Conservation (phyloP, 2,888 invertebrate species). For the Himalopsyche kuldschensis region DNA sequence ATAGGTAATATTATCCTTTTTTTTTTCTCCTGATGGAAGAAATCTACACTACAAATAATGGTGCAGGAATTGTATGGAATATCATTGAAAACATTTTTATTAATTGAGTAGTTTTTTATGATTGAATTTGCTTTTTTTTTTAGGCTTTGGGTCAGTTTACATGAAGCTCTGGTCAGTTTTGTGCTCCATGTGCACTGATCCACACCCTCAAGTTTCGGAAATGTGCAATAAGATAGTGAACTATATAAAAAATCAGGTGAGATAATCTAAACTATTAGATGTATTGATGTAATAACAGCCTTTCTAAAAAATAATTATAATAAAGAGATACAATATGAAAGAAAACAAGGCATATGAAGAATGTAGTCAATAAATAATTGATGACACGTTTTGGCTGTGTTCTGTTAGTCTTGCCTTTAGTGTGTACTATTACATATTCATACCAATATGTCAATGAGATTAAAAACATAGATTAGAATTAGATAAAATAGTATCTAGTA, state of each 20-base stretch:
- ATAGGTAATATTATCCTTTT: conserved; percentile 17
- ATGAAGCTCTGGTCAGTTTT: conserved; percentile 88
- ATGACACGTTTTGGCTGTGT: conserved; percentile 20
- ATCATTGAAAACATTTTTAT: too few species aligned
- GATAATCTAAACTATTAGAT: not conserved
- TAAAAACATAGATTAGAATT: too few species aligned
- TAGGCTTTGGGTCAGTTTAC: conserved; percentile 76
- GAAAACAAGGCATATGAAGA: too few species aligned
- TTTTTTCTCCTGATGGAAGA: too few species aligned
- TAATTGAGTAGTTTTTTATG: too few species aligned
- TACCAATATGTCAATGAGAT: not conserved
- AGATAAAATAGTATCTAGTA: too few species aligned
- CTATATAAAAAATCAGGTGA: conserved; percentile 74
- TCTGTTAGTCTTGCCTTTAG: not conserved
- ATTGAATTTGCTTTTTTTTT: not conserved
- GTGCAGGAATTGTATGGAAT: too few species aligned
- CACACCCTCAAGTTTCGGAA: conserved; percentile 78
- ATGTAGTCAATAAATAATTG: too few species aligned
- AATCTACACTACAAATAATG: too few species aligned
- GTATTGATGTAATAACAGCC: not conserved
- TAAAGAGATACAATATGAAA: too few species aligned
- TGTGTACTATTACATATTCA: not conserved
- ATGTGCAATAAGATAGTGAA: conserved; percentile 79
- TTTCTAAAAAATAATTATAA: too few species aligned
- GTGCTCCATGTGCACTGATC: conserved; percentile 78